Base-by-base conservation (phyloP, 2,888 invertebrate genomes). In the Lacanobia wlatinum region DNA sequence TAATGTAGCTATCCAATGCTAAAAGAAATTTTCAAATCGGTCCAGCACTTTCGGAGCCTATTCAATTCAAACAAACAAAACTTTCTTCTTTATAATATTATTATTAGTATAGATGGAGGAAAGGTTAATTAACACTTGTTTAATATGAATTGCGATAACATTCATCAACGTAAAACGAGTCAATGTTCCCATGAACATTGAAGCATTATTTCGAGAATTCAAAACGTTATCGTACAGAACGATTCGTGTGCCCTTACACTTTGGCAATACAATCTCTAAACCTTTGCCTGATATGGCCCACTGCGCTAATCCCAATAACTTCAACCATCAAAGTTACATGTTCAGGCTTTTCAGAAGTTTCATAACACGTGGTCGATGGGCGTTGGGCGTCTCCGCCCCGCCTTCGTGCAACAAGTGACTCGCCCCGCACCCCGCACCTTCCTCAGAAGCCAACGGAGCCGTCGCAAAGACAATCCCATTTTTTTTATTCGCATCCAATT, bases 371-470 rank as follows among this genome's bases (percentile, higher is more conserved):
- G 92, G 87, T 67, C 78, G 79, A 85, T 87, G 93, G 95, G 95
- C 95, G 95, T 89, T 87, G 93, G 95, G 96, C 95, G 95, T 85
- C 72, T 72, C 84, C 90, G 94, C 89, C 89, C 93, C 95, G 95
- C 95, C 96, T 87, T 78, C 90, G 66, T 88, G 94, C 95, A 95
- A 96, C 96, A 96, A 94, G 96, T 95, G 90, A 84, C 80, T 69
- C 84, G 81, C 81, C 87, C 85, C 90, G 87, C 87, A 83, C 87
- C 84, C 87, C 88, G 81, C 88, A 68, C 79, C 83, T 73, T 84
- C 86, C 87, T 82, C 73, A 71, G 67, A 80, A 76, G 72, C 71
- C 83, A 82, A 76, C 86, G 85, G 66, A 70, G 78, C 72, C 73
- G 82, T 81, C 70, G 83, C 76, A 81, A 82, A 86, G 76, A 81